A percentile compares a stretch with the other conserved stretches of the same genome.
Conservation (phyloP, 30 jellyfish, hydroid and myxozoan genomes). For the Hydractinia echinata region DNA sequence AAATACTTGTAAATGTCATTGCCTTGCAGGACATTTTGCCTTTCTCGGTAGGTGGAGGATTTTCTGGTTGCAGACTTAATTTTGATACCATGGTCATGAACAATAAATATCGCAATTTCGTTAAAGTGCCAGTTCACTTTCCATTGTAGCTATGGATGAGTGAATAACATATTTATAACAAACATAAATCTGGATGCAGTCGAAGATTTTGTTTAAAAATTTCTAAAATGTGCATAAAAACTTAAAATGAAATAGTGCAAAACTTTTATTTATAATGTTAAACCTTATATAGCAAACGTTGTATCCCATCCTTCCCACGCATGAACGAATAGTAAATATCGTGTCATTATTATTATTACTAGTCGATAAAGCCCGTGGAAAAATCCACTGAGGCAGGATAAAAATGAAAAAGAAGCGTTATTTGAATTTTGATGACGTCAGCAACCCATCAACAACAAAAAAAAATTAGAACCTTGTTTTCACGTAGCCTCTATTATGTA, state of each 20-base stretch:
- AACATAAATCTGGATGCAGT: not conserved
- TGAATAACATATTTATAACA: too few species aligned
- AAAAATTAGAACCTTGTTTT: too few species aligned
- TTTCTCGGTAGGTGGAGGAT: not conserved
- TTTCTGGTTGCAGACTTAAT: not conserved
- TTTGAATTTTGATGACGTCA: too few species aligned
- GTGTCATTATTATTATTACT: not conserved
- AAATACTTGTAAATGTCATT: not conserved
- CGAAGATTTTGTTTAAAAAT: too few species aligned
- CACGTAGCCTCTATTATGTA: too few species aligned
- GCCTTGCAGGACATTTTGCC: not conserved
- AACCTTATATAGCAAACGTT: constrained; percentile 17
- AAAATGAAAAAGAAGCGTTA: too few species aligned
- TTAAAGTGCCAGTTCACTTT: not conserved
- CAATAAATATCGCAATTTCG: not conserved
- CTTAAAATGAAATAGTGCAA: too few species aligned
- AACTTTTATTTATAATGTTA: too few species aligned
- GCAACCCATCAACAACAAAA: too few species aligned
- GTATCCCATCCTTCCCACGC: constrained; percentile 29
- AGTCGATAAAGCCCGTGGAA: not conserved
- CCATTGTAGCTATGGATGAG: not conserved
- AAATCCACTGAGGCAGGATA: too few species aligned
- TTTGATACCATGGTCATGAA: not conserved
- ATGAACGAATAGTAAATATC: not conserved
- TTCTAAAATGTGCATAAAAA: too few species aligned